phyloP scores from a whole-genome alignment of 2,113 vertebrate genomes.

The Tragelaphus scriptus region DNA sequence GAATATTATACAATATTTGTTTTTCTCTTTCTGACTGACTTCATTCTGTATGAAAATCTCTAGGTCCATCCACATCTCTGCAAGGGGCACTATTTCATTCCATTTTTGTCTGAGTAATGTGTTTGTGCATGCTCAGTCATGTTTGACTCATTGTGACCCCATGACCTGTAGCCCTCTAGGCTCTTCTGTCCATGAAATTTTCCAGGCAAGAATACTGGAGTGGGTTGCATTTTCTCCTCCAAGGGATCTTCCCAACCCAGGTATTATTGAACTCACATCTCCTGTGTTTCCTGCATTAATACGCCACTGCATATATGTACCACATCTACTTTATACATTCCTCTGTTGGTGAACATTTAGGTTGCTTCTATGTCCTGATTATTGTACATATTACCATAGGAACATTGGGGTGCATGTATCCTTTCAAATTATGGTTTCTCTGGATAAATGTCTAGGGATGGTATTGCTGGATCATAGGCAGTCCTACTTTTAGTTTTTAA shows the following conservation, averaged over 20 bases:
- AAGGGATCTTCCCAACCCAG: neutral
- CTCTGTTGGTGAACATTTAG: neutral
- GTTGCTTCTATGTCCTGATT: neutral
- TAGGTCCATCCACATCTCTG: neutral
- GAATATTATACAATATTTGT: rapidly evolving
- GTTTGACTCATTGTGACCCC: neutral
- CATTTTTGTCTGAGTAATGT: neutral
- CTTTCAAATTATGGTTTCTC: neutral
- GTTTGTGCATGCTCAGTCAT: neutral
- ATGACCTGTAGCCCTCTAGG: neutral
- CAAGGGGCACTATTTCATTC: neutral
- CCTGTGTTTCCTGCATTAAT: neutral
- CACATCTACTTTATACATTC: neutral
- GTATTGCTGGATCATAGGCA: neutral
- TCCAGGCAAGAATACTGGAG: neutral
- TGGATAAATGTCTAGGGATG: neutral
- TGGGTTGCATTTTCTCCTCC: neutral
- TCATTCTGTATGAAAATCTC: neutral
- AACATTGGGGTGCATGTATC: rapidly evolving
- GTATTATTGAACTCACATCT: neutral
- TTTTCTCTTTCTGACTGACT: neutral
- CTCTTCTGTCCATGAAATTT: neutral
- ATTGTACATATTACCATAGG: neutral
- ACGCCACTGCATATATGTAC: neutral
- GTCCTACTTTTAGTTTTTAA: neutral